Evolutionary conservation across 2,797 vertebrate genomes (phyloP).

Genomic region (Limosa lapponica): DNA sequence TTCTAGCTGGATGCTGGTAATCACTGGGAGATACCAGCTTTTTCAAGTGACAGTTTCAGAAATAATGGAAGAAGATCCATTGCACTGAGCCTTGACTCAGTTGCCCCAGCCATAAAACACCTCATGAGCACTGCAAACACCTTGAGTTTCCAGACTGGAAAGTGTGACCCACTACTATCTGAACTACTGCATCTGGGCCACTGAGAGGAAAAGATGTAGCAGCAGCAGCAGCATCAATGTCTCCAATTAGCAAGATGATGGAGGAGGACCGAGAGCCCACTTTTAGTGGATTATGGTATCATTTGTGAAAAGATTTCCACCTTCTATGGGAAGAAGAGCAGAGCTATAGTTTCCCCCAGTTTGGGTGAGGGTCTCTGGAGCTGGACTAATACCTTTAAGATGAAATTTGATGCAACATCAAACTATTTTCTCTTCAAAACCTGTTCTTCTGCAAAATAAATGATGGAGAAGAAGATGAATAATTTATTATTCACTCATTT

Average conservation of each 20-base stretch:
- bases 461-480: not conserved
- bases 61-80: not conserved
- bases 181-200: not conserved
- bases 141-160: not conserved
- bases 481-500: constrained; percentile 21
- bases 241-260: not conserved
- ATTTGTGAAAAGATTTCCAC: not conserved
- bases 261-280: not conserved
- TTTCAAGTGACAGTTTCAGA: not conserved
- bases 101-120: not conserved
- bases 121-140: not conserved
- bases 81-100: not conserved
- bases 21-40: not conserved
- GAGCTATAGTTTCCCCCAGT: not conserved
- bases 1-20: not conserved
- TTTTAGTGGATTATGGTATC: not conserved
- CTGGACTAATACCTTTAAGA: not conserved
- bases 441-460: not conserved
- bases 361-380: not conserved
- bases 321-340: not conserved
- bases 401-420: not conserved
- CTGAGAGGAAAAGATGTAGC: not conserved
- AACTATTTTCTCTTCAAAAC: not conserved
- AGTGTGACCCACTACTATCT: not conserved
- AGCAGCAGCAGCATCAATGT: not conserved